A percentile compares a stretch with the other conserved stretches of the same genome.
Evolutionary conservation across 2,113 vertebrate species (phyloP).

Genomic region (Indicator maculatus): DNA sequence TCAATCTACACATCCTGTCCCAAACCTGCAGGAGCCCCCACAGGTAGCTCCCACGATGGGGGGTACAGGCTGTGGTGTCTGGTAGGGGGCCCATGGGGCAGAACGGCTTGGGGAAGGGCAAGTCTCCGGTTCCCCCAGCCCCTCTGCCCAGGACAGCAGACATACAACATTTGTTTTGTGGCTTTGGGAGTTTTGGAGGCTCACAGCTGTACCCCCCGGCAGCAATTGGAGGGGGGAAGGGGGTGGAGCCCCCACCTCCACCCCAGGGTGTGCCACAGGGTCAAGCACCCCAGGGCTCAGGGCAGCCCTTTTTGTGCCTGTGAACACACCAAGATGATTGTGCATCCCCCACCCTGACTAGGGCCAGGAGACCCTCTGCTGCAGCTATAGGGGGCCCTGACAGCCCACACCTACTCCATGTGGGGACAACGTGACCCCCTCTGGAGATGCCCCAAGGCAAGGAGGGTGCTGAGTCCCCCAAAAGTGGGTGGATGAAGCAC

Average conservation of each 20-base stretch:
- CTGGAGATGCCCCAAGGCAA: background rate
- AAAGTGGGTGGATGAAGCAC: background rate
- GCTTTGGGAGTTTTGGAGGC: background rate
- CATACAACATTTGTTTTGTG: background rate
- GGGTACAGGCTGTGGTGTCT: background rate
- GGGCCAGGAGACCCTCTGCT: background rate
- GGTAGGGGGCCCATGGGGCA: background rate
- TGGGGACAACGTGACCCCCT: background rate
- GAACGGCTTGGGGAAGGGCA: too few species aligned
- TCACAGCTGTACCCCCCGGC: too few species aligned
- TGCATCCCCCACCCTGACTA: accelerated
- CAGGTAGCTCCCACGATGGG: too few species aligned
- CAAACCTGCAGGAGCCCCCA: background rate
- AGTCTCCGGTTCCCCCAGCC: background rate
- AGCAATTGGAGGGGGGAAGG: background rate
- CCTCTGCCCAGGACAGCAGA: background rate
- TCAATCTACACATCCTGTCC: background rate
- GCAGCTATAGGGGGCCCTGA: background rate
- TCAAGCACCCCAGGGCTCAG: background rate
- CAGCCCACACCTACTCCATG: background rate
- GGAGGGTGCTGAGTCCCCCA: background rate
- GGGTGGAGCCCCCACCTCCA: background rate
- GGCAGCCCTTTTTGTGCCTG: background rate
- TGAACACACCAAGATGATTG: background rate
- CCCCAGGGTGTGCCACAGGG: background rate